Base-by-base conservation (phyloP, 2,113 vertebrate genomes). In the Columbina picui region DNA sequence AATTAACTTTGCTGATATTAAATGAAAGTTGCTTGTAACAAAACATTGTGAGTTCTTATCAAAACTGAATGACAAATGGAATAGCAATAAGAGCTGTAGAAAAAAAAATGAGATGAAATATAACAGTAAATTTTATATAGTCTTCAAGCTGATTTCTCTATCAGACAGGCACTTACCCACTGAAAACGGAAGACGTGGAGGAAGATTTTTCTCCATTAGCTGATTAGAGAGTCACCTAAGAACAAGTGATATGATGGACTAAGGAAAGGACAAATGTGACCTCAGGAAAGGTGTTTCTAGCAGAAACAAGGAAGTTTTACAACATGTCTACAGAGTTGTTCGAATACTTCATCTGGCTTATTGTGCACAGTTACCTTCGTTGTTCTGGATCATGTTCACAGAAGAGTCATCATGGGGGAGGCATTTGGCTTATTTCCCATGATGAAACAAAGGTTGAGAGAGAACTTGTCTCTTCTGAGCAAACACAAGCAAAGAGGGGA, bases 381-480 rank as follows among this genome's bases (percentile, higher is more conserved):
- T 65, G 18, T 30, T 41, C 26, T 6, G 0, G 12, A 25, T 26
- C 43, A 1, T 3, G 5, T 50, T 70, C 64, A 45, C 25, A 74
- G 59, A 59, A 14, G 6, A 19, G 41, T 29, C n/a, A 23, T 47
- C 2, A 10, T 32, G n/a, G 26, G n/a, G 23, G 36, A 71, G 23
- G 25, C 0, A 9, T n/a, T 23, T 39, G 45, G 20, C 19, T 81
- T 34, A 17, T 30, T 78, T 41, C 41, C 36, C 4, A 1, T 11
- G 0, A 0, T 52, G 70, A 61, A 73, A 12, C 12, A 17, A 23
- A 47, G 14, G 1, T 1, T 81, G 73, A 6, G 4, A 17, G 39
- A 53, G 50, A 12, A 49, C 1, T 2, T 38, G 36, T 12, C 49
- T 11, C 2, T 57, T 60, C 53, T 45, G 74, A 85, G 74, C 43